A percentile compares a stretch with the other conserved stretches of the same genome.
These are phyloP conservation scores for Drosophila triauraria DNA, from an alignment of 1,140 invertebrate genomes.

Conservation along the genomic window DNA sequence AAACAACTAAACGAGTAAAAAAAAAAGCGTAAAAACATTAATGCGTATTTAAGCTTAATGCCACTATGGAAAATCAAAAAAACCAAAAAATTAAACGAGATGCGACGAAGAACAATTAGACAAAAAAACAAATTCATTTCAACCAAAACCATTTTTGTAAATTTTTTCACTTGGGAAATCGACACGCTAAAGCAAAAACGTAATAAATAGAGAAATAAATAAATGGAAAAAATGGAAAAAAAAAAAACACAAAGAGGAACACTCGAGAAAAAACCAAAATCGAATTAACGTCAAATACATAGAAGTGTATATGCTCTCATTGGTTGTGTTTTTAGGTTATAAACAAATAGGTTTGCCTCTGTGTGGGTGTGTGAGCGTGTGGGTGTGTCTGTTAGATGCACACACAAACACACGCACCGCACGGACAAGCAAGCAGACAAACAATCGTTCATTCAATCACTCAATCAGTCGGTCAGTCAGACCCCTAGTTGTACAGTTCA, in stretches of 20 bases:
- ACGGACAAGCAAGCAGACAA: constrained; percentile 43
- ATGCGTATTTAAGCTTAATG: constrained; percentile 59
- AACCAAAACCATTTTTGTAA: constrained; percentile 76
- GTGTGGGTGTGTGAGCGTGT: constrained; percentile 43
- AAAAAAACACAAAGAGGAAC: constrained; percentile 24
- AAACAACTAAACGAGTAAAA: constrained; percentile 57
- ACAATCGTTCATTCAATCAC: constrained; percentile 64
- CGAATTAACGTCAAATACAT: constrained; percentile 78
- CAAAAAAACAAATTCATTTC: constrained; percentile 58
- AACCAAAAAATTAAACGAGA: constrained; percentile 16
- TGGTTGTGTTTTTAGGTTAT: constrained; percentile 85
- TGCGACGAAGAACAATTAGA: constrained; percentile 33
- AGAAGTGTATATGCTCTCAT: constrained; percentile 85
- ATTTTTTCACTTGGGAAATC: constrained; percentile 84
- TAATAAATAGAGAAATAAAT: constrained; percentile 60
- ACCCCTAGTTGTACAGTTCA: constrained; percentile 71
- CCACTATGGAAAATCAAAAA: constrained; percentile 45
- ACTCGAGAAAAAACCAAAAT: constrained; percentile 51
- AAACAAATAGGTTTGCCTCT: constrained; percentile 68
- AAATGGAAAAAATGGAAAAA: constrained; percentile 21
- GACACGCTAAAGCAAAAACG: constrained; percentile 77
- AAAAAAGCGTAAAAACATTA: constrained; percentile 49
- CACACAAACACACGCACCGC: constrained; percentile 35
- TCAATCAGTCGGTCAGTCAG: constrained; percentile 54
- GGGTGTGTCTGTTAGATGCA: constrained; percentile 11